phyloP scores from a whole-genome alignment of 2,888 invertebrate genomes.

The Diogma glabrata region DNA sequence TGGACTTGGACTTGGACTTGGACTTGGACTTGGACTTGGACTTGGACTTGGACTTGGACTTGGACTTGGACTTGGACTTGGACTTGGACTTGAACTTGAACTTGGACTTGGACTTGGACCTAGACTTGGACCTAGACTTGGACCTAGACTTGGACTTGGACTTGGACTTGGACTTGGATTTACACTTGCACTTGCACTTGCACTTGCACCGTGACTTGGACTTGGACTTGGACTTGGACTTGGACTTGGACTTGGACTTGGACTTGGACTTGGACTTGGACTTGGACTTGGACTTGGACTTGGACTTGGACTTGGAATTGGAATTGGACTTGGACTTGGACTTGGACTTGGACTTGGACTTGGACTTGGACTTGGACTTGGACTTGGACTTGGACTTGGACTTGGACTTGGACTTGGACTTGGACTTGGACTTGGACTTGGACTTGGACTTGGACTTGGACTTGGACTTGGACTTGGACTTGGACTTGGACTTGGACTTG shows the following conservation, averaged over 20 bases:
- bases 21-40: not conserved
- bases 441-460: slow-evolving; percentile 11
- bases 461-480: slow-evolving; percentile 11
- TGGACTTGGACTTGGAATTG: slow-evolving; percentile 10
- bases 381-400: slow-evolving; percentile 11
- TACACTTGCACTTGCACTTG: not conserved
- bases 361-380: slow-evolving; percentile 12
- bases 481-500: slow-evolving; percentile 11
- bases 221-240: not conserved
- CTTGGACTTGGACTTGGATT: not conserved
- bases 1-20: not conserved
- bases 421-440: slow-evolving; percentile 13
- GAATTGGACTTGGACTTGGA: slow-evolving; percentile 13
- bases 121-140: not conserved
- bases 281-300: not conserved
- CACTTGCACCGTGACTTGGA: not conserved
- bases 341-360: slow-evolving; percentile 13
- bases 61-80: not conserved
- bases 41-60: not conserved
- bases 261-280: not conserved
- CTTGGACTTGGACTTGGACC: not conserved
- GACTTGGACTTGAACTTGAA: not conserved
- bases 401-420: slow-evolving; percentile 12
- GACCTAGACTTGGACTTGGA: not conserved
- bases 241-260: not conserved